phyloP scores from a whole-genome alignment of 2,797 vertebrate species.

The Coluber constrictor region DNA sequence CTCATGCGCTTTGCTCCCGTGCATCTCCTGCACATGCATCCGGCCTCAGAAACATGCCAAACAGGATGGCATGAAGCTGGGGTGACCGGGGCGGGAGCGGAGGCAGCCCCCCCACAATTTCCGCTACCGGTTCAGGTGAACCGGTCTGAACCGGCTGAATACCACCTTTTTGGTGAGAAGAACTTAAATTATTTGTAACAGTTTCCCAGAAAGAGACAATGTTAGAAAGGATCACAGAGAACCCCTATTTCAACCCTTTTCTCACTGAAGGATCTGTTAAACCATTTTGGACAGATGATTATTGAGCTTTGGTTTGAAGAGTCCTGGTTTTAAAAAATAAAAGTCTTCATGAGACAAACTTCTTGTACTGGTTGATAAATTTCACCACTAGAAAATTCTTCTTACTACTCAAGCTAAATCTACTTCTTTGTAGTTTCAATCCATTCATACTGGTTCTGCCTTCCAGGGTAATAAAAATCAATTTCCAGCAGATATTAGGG shows the following conservation, averaged over 20 bases:
- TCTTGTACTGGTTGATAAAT: not conserved
- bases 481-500: not conserved
- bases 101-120: too few species aligned
- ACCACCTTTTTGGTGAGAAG: not conserved
- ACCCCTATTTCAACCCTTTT: not conserved
- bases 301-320: not conserved
- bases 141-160: too few species aligned
- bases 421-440: not conserved
- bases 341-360: not conserved
- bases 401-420: not conserved
- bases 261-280: not conserved
- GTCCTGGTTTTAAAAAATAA: not conserved
- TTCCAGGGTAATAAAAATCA: not conserved
- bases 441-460: not conserved
- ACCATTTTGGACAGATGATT: not conserved
- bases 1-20: too few species aligned
- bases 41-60: too few species aligned
- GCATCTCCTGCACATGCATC: too few species aligned
- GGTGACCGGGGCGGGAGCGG: too few species aligned
- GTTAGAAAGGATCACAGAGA: not conserved
- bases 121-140: too few species aligned
- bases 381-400: not conserved
- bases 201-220: not conserved
- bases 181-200: not conserved
- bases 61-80: too few species aligned